Conservation (phyloP, 2,113 vertebrate genomes). For the Cyrtonyx montezumae region DNA sequence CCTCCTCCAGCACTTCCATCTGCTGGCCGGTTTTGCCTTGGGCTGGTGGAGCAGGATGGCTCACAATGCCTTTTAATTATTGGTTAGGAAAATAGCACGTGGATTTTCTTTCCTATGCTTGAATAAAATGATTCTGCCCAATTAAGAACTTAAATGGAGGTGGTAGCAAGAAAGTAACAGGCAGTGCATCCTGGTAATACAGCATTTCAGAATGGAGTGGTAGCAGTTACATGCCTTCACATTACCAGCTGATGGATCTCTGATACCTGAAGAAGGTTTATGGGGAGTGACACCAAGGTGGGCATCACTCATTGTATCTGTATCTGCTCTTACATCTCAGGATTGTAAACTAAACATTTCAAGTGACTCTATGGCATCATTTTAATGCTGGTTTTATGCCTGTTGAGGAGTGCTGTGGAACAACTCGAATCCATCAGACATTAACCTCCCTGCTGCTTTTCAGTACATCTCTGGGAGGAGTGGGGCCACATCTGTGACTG, state of each 20-base stretch:
- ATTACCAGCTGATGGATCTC: not conserved
- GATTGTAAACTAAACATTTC: not conserved
- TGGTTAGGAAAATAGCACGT: not conserved
- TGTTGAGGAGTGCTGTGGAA: not conserved
- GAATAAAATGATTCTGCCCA: not conserved
- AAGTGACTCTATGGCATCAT: accelerated
- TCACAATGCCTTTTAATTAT: not conserved
- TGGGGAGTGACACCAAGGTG: not conserved
- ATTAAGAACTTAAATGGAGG: slow-evolving; percentile 14
- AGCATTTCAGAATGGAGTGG: not conserved
- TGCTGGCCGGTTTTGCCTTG: not conserved
- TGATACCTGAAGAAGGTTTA: not conserved
- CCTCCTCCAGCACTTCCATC: accelerated
- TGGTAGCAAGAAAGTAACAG: not conserved
- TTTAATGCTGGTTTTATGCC: not conserved
- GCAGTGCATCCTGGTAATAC: not conserved
- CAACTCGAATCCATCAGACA: not conserved
- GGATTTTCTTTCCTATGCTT: not conserved
- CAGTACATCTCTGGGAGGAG: not conserved
- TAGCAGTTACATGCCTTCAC: not conserved
- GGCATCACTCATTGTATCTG: not conserved
- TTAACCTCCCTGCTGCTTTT: not conserved
- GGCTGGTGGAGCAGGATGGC: not conserved
- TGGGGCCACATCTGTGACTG: not conserved
- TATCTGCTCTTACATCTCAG: not conserved